Conservation (phyloP, 2,113 vertebrate species). For the Microtus montanus region DNA sequence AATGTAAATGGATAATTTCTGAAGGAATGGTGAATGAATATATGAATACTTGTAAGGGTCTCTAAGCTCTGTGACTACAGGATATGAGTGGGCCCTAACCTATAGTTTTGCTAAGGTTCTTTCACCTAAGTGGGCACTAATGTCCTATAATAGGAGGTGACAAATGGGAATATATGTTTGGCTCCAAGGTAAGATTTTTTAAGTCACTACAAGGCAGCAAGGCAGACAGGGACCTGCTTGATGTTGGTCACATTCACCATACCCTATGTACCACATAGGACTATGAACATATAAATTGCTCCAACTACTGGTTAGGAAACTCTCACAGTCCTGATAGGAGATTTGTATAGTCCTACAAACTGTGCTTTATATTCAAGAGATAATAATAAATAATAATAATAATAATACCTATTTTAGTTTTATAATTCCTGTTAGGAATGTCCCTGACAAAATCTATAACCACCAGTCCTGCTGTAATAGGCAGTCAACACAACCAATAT, state of each 20-base stretch:
- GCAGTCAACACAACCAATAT: not conserved
- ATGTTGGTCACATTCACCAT: not conserved
- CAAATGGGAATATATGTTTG: not conserved
- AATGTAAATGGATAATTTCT: not conserved
- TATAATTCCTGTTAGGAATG: not conserved
- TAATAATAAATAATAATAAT: too few species aligned
- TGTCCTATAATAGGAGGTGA: not conserved
- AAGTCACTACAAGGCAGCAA: not conserved
- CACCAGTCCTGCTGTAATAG: not conserved
- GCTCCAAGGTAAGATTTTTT: not conserved
- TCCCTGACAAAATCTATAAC: not conserved
- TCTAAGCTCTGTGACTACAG: not conserved
- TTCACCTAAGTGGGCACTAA: not conserved
- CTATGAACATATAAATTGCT: not conserved
- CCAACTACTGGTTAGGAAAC: not conserved
- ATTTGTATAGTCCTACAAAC: not conserved
- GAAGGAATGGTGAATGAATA: not conserved
- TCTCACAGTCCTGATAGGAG: not conserved
- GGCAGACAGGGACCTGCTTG: not conserved
- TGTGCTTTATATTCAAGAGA: too few species aligned
- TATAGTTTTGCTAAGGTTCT: not conserved
- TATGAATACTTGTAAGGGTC: not conserved
- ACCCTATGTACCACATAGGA: not conserved
- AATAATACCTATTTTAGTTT: not conserved
- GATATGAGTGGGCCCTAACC: not conserved